A percentile compares a stretch with the other conserved stretches of the same genome.
Conservation (phyloP, 2,113 vertebrate genomes). For the Podarcis raffonei region DNA sequence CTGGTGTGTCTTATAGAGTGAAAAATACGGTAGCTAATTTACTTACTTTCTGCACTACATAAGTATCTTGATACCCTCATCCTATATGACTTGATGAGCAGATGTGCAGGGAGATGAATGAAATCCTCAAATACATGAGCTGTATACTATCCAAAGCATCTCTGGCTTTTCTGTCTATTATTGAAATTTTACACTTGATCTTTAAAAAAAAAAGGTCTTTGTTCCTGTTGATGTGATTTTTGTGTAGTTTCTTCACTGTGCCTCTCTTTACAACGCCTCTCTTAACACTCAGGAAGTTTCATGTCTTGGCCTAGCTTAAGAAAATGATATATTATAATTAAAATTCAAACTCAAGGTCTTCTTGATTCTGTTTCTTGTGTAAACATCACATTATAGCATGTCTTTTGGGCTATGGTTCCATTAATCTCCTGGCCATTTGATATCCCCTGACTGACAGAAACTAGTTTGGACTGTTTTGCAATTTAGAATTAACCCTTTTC, state of each 20-base stretch:
- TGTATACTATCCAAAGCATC: background rate
- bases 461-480: background rate
- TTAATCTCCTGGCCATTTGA: background rate
- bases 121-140: background rate
- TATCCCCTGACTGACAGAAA: conserved; percentile 21
- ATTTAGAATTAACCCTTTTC: background rate
- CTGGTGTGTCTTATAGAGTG: no score
- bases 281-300: conserved; percentile 14
- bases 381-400: conserved; percentile 35
- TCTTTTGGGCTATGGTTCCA: conserved; percentile 14
- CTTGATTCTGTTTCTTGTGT: conserved; percentile 12
- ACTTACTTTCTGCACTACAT: background rate
- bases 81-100: background rate
- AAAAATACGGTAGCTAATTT: no score
- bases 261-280: background rate
- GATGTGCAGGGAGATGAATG: background rate
- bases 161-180: background rate
- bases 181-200: background rate
- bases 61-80: background rate
- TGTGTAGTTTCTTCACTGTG: background rate
- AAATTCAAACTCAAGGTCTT: conserved; percentile 7
- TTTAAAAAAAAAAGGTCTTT: background rate
- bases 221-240: background rate
- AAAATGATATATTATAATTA: conserved; percentile 30
- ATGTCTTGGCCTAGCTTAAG: background rate